These are phyloP conservation scores for Cylindroiulus punctatus DNA, from an alignment of 2,888 invertebrate species.

Conservation along the genomic window DNA sequence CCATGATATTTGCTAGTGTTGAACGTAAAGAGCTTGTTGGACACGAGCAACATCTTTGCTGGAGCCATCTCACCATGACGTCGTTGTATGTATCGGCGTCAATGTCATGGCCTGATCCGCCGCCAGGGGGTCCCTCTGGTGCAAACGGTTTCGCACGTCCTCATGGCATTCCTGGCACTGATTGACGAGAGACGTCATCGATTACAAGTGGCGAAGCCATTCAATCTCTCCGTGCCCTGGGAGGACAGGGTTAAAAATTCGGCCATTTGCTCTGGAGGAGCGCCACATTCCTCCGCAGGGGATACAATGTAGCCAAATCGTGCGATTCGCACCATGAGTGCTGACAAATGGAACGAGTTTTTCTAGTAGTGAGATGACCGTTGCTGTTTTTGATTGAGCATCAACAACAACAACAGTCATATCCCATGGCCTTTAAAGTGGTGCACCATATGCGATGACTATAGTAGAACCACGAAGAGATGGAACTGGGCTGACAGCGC, in stretches of 20 bases:
- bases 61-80: too few species aligned
- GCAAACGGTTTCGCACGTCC: constrained; percentile 7
- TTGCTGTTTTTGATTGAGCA: too few species aligned
- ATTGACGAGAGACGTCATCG: not conserved
- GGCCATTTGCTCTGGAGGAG: not conserved
- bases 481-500: too few species aligned
- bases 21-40: too few species aligned
- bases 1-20: too few species aligned
- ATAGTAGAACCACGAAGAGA: too few species aligned
- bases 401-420: too few species aligned
- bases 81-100: not conserved
- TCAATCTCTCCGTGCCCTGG: not conserved
- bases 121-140: not conserved
- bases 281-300: not conserved
- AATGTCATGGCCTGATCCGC: not conserved
- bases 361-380: too few species aligned
- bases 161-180: not conserved
- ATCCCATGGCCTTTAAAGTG: too few species aligned
- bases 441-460: too few species aligned
- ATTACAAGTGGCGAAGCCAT: not conserved
- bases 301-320: not conserved
- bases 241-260: not conserved
- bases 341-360: too few species aligned
- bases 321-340: constrained; percentile 7
- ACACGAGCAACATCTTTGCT: too few species aligned